Conservation (phyloP, 2,113 vertebrate genomes). For the Mustela nigripes region DNA sequence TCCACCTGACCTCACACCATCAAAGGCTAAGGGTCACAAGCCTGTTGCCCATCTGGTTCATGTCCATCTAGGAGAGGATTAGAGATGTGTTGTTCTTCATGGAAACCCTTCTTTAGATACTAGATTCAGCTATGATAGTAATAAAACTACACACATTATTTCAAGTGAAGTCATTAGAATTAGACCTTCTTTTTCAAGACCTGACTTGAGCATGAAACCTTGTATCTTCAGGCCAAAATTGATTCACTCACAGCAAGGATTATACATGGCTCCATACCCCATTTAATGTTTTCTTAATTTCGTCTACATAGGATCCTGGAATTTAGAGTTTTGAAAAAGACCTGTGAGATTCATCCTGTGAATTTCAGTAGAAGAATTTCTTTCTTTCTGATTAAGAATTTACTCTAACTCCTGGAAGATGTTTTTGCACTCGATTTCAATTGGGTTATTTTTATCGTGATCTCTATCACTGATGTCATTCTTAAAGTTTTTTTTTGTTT, state of each 20-base stretch:
- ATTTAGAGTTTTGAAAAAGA: neutral
- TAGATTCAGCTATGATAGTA: neutral
- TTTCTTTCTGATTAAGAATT: neutral
- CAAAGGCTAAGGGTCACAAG: neutral
- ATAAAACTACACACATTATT: neutral
- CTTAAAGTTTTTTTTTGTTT: neutral
- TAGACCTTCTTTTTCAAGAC: neutral
- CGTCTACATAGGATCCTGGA: neutral
- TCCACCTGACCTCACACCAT: neutral
- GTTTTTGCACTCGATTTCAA: neutral
- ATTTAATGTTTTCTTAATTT: constrained; percentile 45
- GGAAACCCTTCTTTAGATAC: neutral
- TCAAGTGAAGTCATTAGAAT: neutral
- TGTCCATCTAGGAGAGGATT: neutral
- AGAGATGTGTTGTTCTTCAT: neutral
- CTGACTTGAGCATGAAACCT: neutral
- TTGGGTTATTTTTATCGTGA: neutral
- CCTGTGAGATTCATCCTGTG: neutral
- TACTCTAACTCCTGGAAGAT: neutral
- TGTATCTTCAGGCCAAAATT: constrained; percentile 24
- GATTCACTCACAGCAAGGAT: neutral
- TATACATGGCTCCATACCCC: neutral
- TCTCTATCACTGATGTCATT: neutral
- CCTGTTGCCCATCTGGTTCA: neutral
- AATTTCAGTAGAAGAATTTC: neutral